Evolutionary conservation across 2,113 vertebrate species (phyloP).

Genomic region (Pterophyllum scalare): DNA sequence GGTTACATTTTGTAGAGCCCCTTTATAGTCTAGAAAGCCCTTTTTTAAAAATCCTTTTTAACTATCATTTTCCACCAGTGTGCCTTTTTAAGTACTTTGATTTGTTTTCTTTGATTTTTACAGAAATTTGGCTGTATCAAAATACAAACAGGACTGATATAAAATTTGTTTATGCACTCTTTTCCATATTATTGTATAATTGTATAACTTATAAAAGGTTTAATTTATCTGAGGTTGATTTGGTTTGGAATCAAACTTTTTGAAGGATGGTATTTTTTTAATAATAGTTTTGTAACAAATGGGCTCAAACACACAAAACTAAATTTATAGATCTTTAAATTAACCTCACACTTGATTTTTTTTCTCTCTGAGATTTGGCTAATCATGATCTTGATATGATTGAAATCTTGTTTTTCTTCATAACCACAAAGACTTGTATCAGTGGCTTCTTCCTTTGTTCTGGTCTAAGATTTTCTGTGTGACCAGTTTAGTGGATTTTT

Average conservation of each 20-base stretch:
- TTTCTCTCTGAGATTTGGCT: neutral
- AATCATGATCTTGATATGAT: neutral
- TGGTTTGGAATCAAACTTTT: neutral
- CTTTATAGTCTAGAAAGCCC: neutral
- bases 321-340: neutral
- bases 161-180: neutral
- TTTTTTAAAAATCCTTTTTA: neutral
- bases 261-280: neutral
- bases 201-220: neutral
- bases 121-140: neutral
- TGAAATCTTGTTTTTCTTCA: neutral
- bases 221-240: neutral
- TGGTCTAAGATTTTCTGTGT: neutral
- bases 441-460: slow-evolving; percentile 13
- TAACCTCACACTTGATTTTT: neutral
- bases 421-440: neutral
- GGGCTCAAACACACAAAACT: slow-evolving; percentile 33
- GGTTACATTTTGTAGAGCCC: neutral
- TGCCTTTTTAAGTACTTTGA: no score
- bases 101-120: no score
- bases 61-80: neutral
- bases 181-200: neutral
- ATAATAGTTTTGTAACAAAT: neutral
- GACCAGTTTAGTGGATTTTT: slow-evolving; percentile 10
- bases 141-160: neutral